Conservation (phyloP, 2,797 vertebrate species). For the Siniperca scherzeri region DNA sequence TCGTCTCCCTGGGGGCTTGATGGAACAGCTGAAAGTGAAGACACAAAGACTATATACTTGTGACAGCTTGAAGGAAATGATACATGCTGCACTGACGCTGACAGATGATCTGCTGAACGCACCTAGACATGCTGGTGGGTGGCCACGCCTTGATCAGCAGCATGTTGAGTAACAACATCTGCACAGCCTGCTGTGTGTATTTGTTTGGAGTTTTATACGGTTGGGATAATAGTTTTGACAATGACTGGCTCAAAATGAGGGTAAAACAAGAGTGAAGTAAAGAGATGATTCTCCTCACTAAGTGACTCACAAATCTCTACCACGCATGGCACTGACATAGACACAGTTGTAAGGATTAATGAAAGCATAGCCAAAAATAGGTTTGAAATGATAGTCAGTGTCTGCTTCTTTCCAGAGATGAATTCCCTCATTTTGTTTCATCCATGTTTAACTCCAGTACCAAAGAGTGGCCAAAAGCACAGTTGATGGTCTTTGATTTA, state of each 20-base stretch:
- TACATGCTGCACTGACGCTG: neutral
- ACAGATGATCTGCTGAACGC: neutral
- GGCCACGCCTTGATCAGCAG: neutral
- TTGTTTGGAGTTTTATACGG: neutral
- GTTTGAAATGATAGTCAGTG: neutral
- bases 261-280: neutral
- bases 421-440: neutral
- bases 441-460: neutral
- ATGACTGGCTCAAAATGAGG: neutral
- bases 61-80: neutral
- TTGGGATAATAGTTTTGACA: neutral
- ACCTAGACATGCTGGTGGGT: neutral
- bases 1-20: neutral
- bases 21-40: neutral
- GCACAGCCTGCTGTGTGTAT: neutral
- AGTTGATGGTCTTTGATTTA: neutral
- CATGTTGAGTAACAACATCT: neutral
- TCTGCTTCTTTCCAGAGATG: conserved; percentile 3
- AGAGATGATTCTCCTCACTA: neutral
- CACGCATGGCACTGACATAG: neutral
- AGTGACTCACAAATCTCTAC: conserved; percentile 12
- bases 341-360: neutral
- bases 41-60: neutral
- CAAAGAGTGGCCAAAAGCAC: neutral
- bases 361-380: neutral